Conservation (phyloP, 2,888 invertebrate species). For the Dorcus hopei region DNA sequence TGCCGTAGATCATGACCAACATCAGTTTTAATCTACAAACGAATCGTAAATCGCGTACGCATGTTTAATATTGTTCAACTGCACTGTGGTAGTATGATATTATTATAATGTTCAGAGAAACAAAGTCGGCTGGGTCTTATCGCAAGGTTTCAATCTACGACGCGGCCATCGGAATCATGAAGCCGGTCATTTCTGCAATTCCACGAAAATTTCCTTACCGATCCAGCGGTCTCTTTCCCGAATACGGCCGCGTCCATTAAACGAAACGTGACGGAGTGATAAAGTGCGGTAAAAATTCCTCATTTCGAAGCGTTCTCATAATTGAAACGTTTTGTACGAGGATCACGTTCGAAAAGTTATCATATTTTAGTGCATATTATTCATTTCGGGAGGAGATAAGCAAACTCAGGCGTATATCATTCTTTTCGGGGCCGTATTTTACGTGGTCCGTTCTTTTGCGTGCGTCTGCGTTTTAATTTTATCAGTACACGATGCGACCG, state of each 20-base stretch:
- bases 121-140: neutral
- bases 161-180: neutral
- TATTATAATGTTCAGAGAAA: neutral
- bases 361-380: slow-evolving; percentile 30
- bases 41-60: too few relatives aligned
- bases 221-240: neutral
- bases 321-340: slow-evolving; percentile 28
- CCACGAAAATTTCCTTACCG: neutral
- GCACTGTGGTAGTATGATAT: too few relatives aligned
- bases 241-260: neutral
- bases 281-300: neutral
- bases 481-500: too few relatives aligned
- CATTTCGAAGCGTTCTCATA: slow-evolving; percentile 14
- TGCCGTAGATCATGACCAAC: too few relatives aligned
- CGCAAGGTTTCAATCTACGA: neutral
- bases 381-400: slow-evolving; percentile 29
- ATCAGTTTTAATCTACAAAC: too few relatives aligned
- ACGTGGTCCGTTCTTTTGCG: too few relatives aligned
- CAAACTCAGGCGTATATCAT: slow-evolving; percentile 7
- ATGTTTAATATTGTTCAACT: too few relatives aligned
- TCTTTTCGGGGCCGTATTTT: neutral
- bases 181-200: slow-evolving; percentile 2
- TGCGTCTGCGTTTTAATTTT: too few relatives aligned
- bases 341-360: slow-evolving; percentile 28
- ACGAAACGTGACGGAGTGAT: neutral